These are phyloP conservation scores for Coronaproctus castanopsis DNA, from an alignment of 2,888 invertebrate genomes.

Conservation along the genomic window DNA sequence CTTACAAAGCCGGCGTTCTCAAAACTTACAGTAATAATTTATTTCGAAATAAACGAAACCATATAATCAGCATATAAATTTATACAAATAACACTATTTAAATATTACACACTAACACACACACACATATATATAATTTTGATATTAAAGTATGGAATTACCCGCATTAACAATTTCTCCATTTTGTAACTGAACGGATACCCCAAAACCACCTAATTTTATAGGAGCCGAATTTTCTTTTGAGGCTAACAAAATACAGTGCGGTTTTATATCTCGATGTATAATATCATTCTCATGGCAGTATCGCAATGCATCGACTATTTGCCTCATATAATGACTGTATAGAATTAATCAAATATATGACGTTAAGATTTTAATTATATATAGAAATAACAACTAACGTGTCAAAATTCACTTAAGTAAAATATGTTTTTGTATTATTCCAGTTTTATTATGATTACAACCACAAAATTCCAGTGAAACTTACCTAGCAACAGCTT, in stretches of 20 bases:
- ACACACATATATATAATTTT: too few species aligned
- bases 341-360: too few species aligned
- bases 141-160: too few species aligned
- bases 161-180: conserved; percentile 44
- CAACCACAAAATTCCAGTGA: too few species aligned
- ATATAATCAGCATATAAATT: too few species aligned
- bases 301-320: conserved; percentile 87
- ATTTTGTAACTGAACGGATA: conserved; percentile 79
- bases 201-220: conserved; percentile 92
- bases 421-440: conserved; percentile 2
- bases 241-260: conserved; percentile 85
- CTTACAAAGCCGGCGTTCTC: too few species aligned
- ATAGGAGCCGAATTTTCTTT: conserved; percentile 96
- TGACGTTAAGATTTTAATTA: conserved; percentile 2
- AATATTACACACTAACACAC: too few species aligned
- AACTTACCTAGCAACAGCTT: conserved; percentile 85
- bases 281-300: conserved; percentile 97
- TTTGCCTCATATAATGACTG: conserved; percentile 97
- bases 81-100: too few species aligned
- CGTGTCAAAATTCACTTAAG: background rate
- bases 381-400: conserved; percentile 1
- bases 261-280: conserved; percentile 92
- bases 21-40: too few species aligned
- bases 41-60: too few species aligned
- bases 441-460: background rate